A percentile compares a stretch with the other conserved stretches of the same genome.
Evolutionary conservation across 2,888 invertebrate genomes (phyloP).

Genomic region (Pristionchus exspectatus): DNA sequence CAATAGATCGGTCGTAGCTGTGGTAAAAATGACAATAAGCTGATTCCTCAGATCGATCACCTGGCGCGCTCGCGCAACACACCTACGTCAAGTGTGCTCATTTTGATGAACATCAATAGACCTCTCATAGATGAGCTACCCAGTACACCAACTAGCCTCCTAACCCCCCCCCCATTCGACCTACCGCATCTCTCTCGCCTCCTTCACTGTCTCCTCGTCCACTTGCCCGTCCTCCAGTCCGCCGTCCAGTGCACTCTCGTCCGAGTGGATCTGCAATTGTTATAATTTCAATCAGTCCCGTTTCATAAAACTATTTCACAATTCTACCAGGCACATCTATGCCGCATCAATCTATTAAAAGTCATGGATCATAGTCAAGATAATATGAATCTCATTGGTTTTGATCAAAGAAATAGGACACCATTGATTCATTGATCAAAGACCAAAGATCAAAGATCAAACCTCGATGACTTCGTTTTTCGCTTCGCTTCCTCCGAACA

Average conservation of each 20-base stretch:
- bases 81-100: too few relatives aligned
- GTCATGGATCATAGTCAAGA: not conserved
- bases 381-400: too few relatives aligned
- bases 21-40: too few relatives aligned
- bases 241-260: not conserved
- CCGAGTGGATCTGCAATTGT: not conserved
- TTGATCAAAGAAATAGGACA: too few relatives aligned
- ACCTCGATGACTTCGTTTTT: slow-evolving; percentile 45
- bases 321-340: not conserved
- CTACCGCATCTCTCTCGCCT: slow-evolving; percentile 5
- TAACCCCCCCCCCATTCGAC: not conserved
- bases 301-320: not conserved
- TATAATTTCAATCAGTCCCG: not conserved
- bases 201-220: slow-evolving; percentile 6
- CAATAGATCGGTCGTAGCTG: too few relatives aligned
- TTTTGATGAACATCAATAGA: too few relatives aligned
- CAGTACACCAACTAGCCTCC: too few relatives aligned
- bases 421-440: too few relatives aligned
- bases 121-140: too few relatives aligned
- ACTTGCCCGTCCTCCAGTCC: not conserved
- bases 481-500: slow-evolving; percentile 56
- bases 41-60: too few relatives aligned
- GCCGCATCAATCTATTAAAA: not conserved
- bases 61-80: too few relatives aligned
- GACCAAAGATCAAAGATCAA: slow-evolving; percentile 8